Evolutionary conservation across 2,888 invertebrate genomes (phyloP).

Genomic region (Tachina grossa): DNA sequence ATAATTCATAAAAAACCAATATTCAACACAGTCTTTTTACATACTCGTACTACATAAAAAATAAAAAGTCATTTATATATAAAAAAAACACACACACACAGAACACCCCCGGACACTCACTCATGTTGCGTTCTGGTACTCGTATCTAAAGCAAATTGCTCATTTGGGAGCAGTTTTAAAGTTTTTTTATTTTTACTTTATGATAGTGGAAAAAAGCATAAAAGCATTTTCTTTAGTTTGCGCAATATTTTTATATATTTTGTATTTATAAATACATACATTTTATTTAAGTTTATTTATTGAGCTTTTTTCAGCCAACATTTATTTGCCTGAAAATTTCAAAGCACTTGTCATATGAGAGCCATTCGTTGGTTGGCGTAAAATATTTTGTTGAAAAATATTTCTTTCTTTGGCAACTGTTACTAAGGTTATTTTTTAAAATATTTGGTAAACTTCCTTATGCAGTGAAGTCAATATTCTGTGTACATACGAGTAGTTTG

Average conservation of each 20-base stretch:
- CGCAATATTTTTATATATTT: slow-evolving; percentile 1
- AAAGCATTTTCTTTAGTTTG: not conserved
- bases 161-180: slow-evolving; percentile 70
- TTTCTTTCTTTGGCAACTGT: slow-evolving; percentile 11
- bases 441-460: not conserved
- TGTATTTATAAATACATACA: not conserved
- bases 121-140: slow-evolving; percentile 20
- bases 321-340: slow-evolving; percentile 40
- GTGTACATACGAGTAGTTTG: too few relatives aligned
- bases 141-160: slow-evolving; percentile 69
- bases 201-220: slow-evolving; percentile 43
- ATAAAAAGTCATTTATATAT: not conserved
- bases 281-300: slow-evolving; percentile 31
- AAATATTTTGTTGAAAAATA: slow-evolving; percentile 17
- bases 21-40: slow-evolving; percentile 35
- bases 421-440: slow-evolving; percentile 13
- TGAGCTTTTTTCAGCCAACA: slow-evolving; percentile 8
- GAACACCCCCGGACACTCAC: not conserved
- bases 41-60: slow-evolving; percentile 22
- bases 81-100: not conserved
- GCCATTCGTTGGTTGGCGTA: slow-evolving; percentile 39
- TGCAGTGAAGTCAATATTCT: too few relatives aligned
- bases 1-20: slow-evolving; percentile 64
- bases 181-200: slow-evolving; percentile 48
- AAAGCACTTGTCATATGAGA: slow-evolving; percentile 61